Evolutionary conservation across 2,113 vertebrate genomes (phyloP).

Genomic region (Ptilorrhoa leucosticta): DNA sequence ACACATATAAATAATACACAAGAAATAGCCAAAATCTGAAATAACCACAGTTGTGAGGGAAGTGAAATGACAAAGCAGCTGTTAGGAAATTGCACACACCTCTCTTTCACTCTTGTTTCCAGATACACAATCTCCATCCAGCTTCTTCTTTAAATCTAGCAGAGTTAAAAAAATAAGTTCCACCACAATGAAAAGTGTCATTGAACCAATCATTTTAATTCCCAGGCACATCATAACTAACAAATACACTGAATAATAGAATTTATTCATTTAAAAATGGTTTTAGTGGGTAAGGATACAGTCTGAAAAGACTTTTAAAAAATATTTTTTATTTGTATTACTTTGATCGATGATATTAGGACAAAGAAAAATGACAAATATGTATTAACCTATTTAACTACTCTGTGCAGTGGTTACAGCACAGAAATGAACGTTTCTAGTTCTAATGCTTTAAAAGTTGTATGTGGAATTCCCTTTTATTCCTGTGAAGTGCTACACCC

Average conservation of each 20-base stretch:
- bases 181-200: neutral
- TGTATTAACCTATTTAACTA: neutral
- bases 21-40: neutral
- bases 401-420: neutral
- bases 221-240: neutral
- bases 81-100: constrained; percentile 59
- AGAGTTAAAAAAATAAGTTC: neutral
- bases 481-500: neutral
- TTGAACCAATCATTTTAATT: neutral
- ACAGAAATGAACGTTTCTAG: neutral
- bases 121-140: constrained; percentile 69
- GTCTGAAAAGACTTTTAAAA: neutral
- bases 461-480: neutral
- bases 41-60: neutral
- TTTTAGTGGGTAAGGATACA: neutral
- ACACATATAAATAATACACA: neutral
- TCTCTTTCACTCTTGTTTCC: constrained; percentile 61
- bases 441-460: neutral
- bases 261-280: accelerated
- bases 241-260: neutral
- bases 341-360: neutral
- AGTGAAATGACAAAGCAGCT: neutral
- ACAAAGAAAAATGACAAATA: neutral
- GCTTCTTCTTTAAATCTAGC: constrained; percentile 81
- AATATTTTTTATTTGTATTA: neutral